phyloP scores from a whole-genome alignment of 2,113 vertebrate species.

The Grammomys dolichurus region DNA sequence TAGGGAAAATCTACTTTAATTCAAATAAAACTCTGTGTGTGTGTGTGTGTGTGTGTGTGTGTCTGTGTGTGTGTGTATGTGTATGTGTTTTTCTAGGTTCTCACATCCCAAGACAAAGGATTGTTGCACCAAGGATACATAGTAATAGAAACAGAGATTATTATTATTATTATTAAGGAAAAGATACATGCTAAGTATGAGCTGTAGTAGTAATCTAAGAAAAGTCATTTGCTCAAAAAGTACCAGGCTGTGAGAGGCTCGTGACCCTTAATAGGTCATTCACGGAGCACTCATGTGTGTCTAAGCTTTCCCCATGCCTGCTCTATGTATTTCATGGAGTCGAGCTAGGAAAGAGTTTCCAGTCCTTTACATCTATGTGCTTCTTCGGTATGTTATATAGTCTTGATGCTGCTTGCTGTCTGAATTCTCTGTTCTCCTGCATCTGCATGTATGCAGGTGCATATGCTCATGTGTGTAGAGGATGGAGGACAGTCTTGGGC shows the following conservation, averaged over 20 bases:
- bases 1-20: background rate
- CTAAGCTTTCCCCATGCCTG: background rate
- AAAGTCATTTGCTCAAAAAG: background rate
- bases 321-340: background rate
- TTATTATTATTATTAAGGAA: background rate
- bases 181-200: background rate
- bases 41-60: background rate
- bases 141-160: background rate
- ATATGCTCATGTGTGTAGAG: background rate
- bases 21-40: constrained; percentile 20
- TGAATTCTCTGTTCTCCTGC: background rate
- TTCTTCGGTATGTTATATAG: background rate
- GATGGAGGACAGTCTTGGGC: background rate
- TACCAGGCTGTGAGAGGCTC: background rate
- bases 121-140: background rate
- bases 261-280: background rate
- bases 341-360: background rate
- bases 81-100: background rate
- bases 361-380: too few relatives aligned
- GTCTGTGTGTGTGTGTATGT: background rate
- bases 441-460: background rate
- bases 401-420: background rate
- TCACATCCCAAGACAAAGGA: background rate
- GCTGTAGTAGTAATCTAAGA: too few relatives aligned
- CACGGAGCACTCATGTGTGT: background rate